Evolutionary conservation across 2,797 vertebrate genomes (phyloP).

Genomic region (Crypturellus tataupa): DNA sequence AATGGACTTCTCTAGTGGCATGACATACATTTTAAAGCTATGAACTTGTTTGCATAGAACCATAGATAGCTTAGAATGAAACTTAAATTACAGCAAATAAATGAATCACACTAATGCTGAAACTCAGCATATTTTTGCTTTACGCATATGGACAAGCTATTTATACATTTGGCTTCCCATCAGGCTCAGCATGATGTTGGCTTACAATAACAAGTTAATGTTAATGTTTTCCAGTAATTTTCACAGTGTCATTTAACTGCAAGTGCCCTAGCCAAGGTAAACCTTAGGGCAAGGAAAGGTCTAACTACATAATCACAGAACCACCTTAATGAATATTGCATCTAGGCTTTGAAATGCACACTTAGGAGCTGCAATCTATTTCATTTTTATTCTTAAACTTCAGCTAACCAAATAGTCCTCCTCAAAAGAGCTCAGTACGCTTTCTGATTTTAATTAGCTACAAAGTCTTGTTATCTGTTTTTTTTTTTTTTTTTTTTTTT

Average conservation of each 20-base stretch:
- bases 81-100: constrained; percentile 60
- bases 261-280: constrained; percentile 80
- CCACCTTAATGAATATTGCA: constrained; percentile 71
- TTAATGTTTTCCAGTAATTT: constrained; percentile 86
- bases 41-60: too few species aligned
- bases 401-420: constrained; percentile 12
- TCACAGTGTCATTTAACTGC: constrained; percentile 80
- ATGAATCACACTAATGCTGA: constrained; percentile 52
- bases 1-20: background rate
- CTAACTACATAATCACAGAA: constrained; percentile 77
- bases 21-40: constrained; percentile 30
- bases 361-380: constrained; percentile 48
- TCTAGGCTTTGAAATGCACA: constrained; percentile 73
- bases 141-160: constrained; percentile 77
- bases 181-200: constrained; percentile 78
- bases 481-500: background rate
- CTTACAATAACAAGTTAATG: constrained; percentile 84
- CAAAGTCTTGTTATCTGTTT: constrained; percentile 11
- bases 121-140: constrained; percentile 77
- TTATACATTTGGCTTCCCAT: constrained; percentile 83
- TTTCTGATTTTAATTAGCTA: constrained; percentile 58
- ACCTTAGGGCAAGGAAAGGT: constrained; percentile 74
- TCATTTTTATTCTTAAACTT: constrained; percentile 35
- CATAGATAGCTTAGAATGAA: background rate
- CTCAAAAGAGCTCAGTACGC: constrained; percentile 25